phyloP scores from a whole-genome alignment of 2,113 vertebrate species.

The Sinocyclocheilus rhinocerous region DNA sequence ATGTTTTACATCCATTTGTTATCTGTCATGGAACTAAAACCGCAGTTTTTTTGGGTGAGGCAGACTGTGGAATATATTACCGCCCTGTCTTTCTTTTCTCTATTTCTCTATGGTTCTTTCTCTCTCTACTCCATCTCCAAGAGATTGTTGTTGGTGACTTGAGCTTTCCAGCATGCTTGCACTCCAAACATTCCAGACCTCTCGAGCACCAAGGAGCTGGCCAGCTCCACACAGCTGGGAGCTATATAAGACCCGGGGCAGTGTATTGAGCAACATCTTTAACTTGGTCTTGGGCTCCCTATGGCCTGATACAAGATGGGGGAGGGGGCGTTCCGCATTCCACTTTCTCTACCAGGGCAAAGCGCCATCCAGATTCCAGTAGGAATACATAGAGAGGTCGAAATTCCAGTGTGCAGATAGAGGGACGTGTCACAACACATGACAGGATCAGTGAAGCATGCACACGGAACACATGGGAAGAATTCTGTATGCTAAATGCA shows the following conservation, averaged over 20 bases:
- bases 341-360: slow-evolving; percentile 30
- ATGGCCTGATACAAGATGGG: slow-evolving; percentile 10
- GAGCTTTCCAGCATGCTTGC: slow-evolving; percentile 71
- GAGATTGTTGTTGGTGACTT: slow-evolving; percentile 63
- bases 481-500: neutral
- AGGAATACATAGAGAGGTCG: neutral
- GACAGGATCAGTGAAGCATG: slow-evolving; percentile 1
- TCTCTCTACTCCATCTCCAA: slow-evolving; percentile 25
- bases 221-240: slow-evolving; percentile 73
- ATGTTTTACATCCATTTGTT: slow-evolving; percentile 4
- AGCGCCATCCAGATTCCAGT: slow-evolving; percentile 14
- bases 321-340: slow-evolving; percentile 49
- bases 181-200: slow-evolving; percentile 76
- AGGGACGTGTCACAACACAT: slow-evolving; percentile 6
- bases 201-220: slow-evolving; percentile 58
- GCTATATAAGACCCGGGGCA: slow-evolving; percentile 70
- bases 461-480: slow-evolving; percentile 9
- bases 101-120: slow-evolving; percentile 30
- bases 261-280: slow-evolving; percentile 66
- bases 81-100: slow-evolving; percentile 7
- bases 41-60: slow-evolving; percentile 16
- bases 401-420: slow-evolving; percentile 14
- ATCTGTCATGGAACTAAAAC: slow-evolving; percentile 16
- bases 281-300: slow-evolving; percentile 33
- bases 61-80: slow-evolving; percentile 17